Evolutionary conservation across 2,797 vertebrate genomes (phyloP).

Genomic region (Holocentrus rufus): DNA sequence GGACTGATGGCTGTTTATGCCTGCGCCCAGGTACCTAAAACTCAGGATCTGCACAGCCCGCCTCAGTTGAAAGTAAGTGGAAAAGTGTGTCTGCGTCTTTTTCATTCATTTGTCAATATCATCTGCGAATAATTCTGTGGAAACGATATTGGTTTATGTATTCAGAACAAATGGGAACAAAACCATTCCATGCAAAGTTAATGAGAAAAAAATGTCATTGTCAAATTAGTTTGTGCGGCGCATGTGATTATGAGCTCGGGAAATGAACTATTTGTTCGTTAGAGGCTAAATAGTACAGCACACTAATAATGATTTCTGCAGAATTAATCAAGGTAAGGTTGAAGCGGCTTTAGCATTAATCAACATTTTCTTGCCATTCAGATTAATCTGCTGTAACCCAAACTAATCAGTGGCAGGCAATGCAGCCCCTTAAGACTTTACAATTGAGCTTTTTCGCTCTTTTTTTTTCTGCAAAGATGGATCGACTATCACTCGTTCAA

Average conservation of each 20-base stretch:
- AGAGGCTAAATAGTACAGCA: slow-evolving; percentile 45
- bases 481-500: slow-evolving; percentile 57
- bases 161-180: slow-evolving; percentile 31
- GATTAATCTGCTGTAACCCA: slow-evolving; percentile 60
- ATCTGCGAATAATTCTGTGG: slow-evolving; percentile 21
- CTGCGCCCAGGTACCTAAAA: slow-evolving; percentile 15
- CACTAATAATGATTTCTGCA: slow-evolving; percentile 48
- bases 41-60: slow-evolving; percentile 18
- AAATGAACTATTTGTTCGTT: slow-evolving; percentile 67
- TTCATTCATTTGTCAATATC: slow-evolving; percentile 7
- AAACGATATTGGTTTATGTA: slow-evolving; percentile 20
- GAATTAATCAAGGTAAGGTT: slow-evolving; percentile 71
- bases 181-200: slow-evolving; percentile 21
- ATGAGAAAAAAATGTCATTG: slow-evolving; percentile 45
- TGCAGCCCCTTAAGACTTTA: slow-evolving; percentile 42
- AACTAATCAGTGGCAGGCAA: slow-evolving; percentile 65
- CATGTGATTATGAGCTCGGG: slow-evolving; percentile 25
- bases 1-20: slow-evolving; percentile 43
- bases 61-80: slow-evolving; percentile 28
- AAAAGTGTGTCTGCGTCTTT: background rate
- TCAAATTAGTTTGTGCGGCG: slow-evolving; percentile 29
- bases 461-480: slow-evolving; percentile 50
- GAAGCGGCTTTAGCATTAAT: slow-evolving; percentile 69
- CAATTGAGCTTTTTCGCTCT: slow-evolving; percentile 32
- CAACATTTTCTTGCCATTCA: slow-evolving; percentile 54